Percentiles rank a stretch among this genome's conserved stretches.
These are phyloP conservation scores for Myzus persicae DNA, from an alignment of 1,140 invertebrate genomes.

Conservation along the genomic window DNA sequence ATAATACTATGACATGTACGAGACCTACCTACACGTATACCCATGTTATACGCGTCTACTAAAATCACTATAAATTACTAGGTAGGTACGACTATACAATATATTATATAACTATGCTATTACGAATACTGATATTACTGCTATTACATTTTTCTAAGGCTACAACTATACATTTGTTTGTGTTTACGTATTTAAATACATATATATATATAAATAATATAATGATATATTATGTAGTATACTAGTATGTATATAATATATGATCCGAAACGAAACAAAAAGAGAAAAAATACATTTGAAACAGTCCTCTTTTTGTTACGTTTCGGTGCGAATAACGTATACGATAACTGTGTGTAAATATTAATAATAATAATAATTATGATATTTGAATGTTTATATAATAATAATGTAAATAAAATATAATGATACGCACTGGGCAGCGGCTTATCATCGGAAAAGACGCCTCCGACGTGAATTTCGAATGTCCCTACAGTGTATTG, in stretches of 20 bases:
- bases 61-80: not conserved
- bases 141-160: not conserved
- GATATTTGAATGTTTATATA: not conserved
- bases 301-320: slow-evolving; percentile 49
- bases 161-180: not conserved
- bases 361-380: not conserved
- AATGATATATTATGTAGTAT: not conserved
- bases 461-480: not conserved
- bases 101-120: not conserved
- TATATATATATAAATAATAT: not conserved
- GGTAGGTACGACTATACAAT: not conserved
- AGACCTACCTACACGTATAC: not conserved
- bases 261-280: slow-evolving; percentile 37
- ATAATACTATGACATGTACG: not conserved
- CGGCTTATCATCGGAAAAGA: not conserved
- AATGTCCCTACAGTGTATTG: not conserved
- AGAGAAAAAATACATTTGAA: slow-evolving; percentile 20
- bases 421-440: not conserved
- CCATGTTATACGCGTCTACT: not conserved
- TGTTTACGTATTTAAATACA: not conserved
- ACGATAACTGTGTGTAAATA: not conserved
- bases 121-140: not conserved
- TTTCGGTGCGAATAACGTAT: not conserved
- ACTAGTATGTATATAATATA: not conserved
- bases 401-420: not conserved